Base-by-base conservation (phyloP, 2,113 vertebrate genomes). In the Peromyscus leucopus region DNA sequence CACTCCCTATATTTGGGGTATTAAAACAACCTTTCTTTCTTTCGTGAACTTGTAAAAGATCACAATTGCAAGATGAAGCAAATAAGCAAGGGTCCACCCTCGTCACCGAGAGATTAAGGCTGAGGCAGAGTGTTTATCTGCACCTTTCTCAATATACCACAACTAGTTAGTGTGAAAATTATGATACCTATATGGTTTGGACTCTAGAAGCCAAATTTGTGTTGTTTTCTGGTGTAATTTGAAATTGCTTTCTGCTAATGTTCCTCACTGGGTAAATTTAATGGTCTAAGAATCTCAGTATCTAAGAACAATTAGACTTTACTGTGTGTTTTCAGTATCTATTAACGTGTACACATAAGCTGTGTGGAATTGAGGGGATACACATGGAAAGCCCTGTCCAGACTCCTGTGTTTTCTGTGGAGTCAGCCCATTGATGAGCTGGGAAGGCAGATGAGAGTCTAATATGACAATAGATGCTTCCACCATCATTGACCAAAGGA, bases 11-110 rank as follows among this genome's bases (percentile, higher is more conserved):
- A 13, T 63, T 75, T 91, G 61, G 36, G 1, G 1, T 21, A 9
- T 82, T 95, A 91, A 94, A 93, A 67, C 76, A 39, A 78, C 57
- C 84, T 72, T 97, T 82, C 59, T 63, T 97, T 82, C 59, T 63
- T 28, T 42, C 31, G 46, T 74, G 16, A 84, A 86, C 46, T 80
- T 51, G 21, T 80, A 89, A 48, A 33, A 85, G 4, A 16, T 83
- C 39, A 86, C 71, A 71, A 46, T 63, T 75, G 61, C 1, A 48
- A 69, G 16, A 22, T 24, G 36, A 17, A 48, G 51, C 51, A 42
- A 11, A 22, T 21, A 24, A 92, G 36, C 36, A 46, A 13, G 91
- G 59, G 59, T 10, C 24, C 9, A n/a, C 17, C 36, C 4, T 42
- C 42, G 0, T 55, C 3, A 59, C 11, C 79, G 75, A 85, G 71